Evolutionary conservation across 2,888 invertebrate genomes (phyloP), one percentile per base, ranked within the genome.

Genomic region (Apotomis turbidana): DNA sequence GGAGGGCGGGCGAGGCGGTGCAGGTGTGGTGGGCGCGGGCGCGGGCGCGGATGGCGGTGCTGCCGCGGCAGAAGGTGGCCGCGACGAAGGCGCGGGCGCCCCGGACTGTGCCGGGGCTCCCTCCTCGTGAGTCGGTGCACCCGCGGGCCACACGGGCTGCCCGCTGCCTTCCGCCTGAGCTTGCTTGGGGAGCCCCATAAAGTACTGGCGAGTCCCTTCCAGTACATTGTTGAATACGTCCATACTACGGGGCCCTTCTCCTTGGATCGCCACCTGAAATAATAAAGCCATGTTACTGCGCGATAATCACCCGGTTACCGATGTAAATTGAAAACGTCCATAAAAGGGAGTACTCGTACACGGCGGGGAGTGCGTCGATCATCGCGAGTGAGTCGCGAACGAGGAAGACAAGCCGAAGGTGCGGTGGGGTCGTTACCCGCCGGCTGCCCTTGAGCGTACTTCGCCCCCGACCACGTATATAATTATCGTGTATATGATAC

Each of bases 201-300:
- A 97, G 93, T 96, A 97, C 94, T 96, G 96, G 88, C 97, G 96
- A 88, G 96, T 96, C 91, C 96, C 96, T 95, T 96, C 96, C 95
- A 97, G 94, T 93, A 96, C 96, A 95, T 96, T 96, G 92, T 95
- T 96, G 93, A 91, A 95, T 90, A 95, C 95, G 94, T 96, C 96
- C 96, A 96, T 96, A 94, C 94, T 95, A 94, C 91, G 86, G 80
- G 78, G 77, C 81, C 85, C 85, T 81, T 80, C 83, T 81, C 79
- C 83, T 79, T 78, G 83, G 77, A 80, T 78, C 80, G 83, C 85
- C 81, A 82, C 84, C 91, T 91, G 85, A 68, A 88, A 78, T 81
- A 79, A 78, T 75, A 57, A 76, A 73, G 76, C 58, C 13, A n/a
- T 38, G 66, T 66, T 44, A 71, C 46, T 54, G 44, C 13, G 52